phyloP scores from a whole-genome alignment of 2,797 vertebrate species.

The Graptemys geographica region DNA sequence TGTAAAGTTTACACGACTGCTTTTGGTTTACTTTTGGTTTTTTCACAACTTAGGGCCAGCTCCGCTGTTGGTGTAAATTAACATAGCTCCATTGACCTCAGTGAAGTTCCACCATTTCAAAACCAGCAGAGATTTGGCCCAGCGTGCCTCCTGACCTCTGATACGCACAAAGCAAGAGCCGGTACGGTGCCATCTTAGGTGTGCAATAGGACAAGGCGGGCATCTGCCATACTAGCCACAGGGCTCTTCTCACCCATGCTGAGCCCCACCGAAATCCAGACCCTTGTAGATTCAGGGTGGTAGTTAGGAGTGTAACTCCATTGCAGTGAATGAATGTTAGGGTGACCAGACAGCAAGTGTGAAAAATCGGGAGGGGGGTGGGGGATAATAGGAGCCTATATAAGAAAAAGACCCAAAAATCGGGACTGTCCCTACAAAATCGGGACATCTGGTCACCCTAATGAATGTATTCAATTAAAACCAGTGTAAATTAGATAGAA shows the following conservation, averaged over 20 bases:
- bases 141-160: not conserved
- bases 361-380: no score
- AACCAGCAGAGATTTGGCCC: not conserved
- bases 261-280: not conserved
- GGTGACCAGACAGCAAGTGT: no score
- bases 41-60: not conserved
- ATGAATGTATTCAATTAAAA: not conserved
- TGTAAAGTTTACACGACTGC: no score
- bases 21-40: not conserved
- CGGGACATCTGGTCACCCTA: not conserved
- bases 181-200: not conserved
- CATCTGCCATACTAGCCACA: not conserved
- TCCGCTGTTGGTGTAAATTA: not conserved
- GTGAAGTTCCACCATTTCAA: not conserved
- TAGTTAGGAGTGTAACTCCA: rapidly evolving
- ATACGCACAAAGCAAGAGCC: not conserved
- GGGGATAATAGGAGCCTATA: no score
- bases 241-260: not conserved
- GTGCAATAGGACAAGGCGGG: not conserved
- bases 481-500: not conserved
- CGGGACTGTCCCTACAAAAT: no score
- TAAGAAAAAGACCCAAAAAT: no score
- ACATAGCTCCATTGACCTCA: not conserved
- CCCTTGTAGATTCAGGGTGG: not conserved
- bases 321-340: not conserved